Percentiles rank a stretch among this genome's conserved stretches.
phyloP scores from a whole-genome alignment of 2,797 vertebrate genomes.

The Callimico goeldii region DNA sequence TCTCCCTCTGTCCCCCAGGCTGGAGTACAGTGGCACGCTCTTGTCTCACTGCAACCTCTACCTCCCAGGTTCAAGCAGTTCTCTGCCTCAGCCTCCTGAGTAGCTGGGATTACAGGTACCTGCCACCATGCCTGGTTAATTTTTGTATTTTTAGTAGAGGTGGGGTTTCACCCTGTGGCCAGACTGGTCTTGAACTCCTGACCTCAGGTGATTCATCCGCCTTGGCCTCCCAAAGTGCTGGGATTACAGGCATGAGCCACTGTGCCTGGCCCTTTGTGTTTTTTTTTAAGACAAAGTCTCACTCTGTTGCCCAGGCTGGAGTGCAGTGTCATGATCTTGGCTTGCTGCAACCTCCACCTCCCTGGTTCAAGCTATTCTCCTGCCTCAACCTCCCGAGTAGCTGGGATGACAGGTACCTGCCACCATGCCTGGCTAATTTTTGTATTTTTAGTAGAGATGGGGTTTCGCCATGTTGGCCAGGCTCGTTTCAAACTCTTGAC shows the following conservation, averaged over 20 bases:
- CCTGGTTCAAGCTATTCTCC: not conserved
- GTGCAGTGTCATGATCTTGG: no score
- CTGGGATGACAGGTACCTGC: not conserved
- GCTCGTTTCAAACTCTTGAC: not conserved
- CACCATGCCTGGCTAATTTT: not conserved
- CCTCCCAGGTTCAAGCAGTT: not conserved
- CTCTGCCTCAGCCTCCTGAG: no score
- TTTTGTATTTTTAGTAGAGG: not conserved
- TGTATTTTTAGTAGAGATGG: not conserved
- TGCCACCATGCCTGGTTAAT: not conserved
- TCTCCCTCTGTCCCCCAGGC: not conserved
- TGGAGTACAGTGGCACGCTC: not conserved
- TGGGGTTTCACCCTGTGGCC: not conserved
- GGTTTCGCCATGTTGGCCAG: not conserved
- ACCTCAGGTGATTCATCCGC: not conserved
- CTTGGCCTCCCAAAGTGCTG: not conserved
- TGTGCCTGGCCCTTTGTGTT: no score
- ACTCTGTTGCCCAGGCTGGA: no score
- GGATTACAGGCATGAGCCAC: not conserved
- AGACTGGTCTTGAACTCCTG: not conserved
- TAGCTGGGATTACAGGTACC: not conserved
- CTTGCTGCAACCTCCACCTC: not conserved
- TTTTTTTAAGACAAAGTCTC: no score
- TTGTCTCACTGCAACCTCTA: not conserved
- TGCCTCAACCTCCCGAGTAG: not conserved